Conservation (phyloP, 2,888 invertebrate genomes). For the Luperina testacea region DNA sequence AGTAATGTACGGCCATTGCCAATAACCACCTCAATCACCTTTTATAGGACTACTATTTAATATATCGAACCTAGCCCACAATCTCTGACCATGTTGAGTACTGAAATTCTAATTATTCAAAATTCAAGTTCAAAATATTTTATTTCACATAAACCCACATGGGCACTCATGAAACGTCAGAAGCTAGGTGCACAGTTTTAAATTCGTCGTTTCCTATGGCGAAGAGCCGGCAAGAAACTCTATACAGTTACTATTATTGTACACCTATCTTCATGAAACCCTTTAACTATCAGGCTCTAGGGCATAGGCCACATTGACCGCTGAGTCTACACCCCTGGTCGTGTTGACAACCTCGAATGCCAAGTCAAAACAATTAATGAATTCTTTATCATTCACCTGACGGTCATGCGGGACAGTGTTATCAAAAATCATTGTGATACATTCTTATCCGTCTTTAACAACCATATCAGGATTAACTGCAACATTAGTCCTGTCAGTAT, state of each 20-base stretch:
- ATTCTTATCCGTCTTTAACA: constrained; percentile 5
- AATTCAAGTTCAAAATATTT: too few relatives aligned
- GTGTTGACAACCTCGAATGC: background rate
- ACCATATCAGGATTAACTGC: constrained; percentile 1
- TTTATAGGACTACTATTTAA: too few relatives aligned
- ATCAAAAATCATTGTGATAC: background rate
- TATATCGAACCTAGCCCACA: too few relatives aligned
- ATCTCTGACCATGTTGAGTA: too few relatives aligned
- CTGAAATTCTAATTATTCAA: too few relatives aligned
- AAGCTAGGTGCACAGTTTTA: background rate
- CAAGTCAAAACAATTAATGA: background rate
- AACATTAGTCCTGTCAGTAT: background rate
- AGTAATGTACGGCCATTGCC: background rate
- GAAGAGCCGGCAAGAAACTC: background rate
- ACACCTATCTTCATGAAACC: too few relatives aligned
- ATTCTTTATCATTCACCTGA: constrained; percentile 7
- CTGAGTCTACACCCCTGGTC: background rate
- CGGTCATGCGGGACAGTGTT: background rate
- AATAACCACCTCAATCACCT: too few relatives aligned
- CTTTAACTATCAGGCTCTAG: background rate
- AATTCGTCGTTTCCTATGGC: too few relatives aligned
- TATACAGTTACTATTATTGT: too few relatives aligned
- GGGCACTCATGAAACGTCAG: too few relatives aligned
- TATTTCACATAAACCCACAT: too few relatives aligned
- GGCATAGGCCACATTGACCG: background rate